phyloP scores from a whole-genome alignment of 2,113 vertebrate species.

The Clarias batrachus region DNA sequence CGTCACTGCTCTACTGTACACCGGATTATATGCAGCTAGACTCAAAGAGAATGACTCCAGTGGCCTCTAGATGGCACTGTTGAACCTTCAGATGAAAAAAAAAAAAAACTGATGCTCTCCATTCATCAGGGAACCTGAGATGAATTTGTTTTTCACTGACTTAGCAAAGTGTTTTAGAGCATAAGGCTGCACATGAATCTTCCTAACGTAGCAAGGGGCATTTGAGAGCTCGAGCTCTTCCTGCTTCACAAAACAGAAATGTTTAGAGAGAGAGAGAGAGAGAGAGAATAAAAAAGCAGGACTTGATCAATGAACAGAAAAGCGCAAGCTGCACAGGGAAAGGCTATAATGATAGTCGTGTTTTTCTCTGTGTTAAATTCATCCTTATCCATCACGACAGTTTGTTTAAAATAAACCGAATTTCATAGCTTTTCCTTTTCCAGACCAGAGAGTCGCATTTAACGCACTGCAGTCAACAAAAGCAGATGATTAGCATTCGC shows the following conservation, averaged over 20 bases:
- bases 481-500: not conserved
- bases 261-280: not conserved
- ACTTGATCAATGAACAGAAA: not conserved
- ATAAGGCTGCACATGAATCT: slow-evolving; percentile 13
- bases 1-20: not conserved
- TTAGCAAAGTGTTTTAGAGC: slow-evolving; percentile 16
- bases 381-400: not conserved
- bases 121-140: not conserved
- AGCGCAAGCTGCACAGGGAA: not conserved
- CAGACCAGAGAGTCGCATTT: not conserved
- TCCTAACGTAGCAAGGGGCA: not conserved
- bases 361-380: not conserved
- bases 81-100: not conserved
- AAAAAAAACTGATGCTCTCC: not conserved
- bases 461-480: not conserved
- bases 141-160: slow-evolving; percentile 27
- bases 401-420: not conserved
- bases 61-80: slow-evolving; percentile 24
- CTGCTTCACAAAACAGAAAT: not conserved
- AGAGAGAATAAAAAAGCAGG: not conserved
- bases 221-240: not conserved
- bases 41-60: not conserved
- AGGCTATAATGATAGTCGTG: not conserved
- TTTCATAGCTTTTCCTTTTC: not conserved
- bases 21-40: not conserved